Percentiles rank a stretch among this genome's conserved stretches.
phyloP scores from a whole-genome alignment of 2,888 invertebrate genomes.

The Pediacus dermestoides region DNA sequence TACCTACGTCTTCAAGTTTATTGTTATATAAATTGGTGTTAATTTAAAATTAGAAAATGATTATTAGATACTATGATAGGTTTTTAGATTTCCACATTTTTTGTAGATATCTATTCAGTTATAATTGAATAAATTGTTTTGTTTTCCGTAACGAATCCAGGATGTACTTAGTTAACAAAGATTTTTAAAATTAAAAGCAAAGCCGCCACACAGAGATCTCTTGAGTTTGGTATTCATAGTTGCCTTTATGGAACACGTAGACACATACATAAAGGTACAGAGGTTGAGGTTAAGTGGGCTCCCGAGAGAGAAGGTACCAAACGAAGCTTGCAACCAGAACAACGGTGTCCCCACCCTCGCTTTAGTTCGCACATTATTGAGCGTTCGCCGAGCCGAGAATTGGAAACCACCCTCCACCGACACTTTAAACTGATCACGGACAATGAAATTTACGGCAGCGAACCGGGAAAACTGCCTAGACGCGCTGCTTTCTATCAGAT shows the following conservation, averaged over 20 bases:
- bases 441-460: constrained; percentile 44
- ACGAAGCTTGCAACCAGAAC: constrained; percentile 52
- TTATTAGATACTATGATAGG: too few relatives aligned
- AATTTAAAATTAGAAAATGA: too few relatives aligned
- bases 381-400: constrained; percentile 58
- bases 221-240: too few relatives aligned
- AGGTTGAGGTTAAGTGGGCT: constrained; percentile 42
- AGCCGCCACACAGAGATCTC: too few relatives aligned
- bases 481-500: constrained; percentile 19
- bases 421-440: constrained; percentile 50
- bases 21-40: too few relatives aligned
- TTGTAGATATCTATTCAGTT: too few relatives aligned
- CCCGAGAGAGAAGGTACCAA: constrained; percentile 47
- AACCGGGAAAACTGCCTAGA: constrained; percentile 21
- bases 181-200: too few relatives aligned
- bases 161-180: too few relatives aligned
- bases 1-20: too few relatives aligned
- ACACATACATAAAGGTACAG: constrained; percentile 25
- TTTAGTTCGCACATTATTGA: constrained; percentile 62
- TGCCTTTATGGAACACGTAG: constrained; percentile 6
- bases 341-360: constrained; percentile 51
- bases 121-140: too few relatives aligned
- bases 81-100: too few relatives aligned
- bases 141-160: too few relatives aligned
- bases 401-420: constrained; percentile 47